Base-by-base conservation (phyloP, 2,113 vertebrate genomes). In the Cricetomys ansorgei region DNA sequence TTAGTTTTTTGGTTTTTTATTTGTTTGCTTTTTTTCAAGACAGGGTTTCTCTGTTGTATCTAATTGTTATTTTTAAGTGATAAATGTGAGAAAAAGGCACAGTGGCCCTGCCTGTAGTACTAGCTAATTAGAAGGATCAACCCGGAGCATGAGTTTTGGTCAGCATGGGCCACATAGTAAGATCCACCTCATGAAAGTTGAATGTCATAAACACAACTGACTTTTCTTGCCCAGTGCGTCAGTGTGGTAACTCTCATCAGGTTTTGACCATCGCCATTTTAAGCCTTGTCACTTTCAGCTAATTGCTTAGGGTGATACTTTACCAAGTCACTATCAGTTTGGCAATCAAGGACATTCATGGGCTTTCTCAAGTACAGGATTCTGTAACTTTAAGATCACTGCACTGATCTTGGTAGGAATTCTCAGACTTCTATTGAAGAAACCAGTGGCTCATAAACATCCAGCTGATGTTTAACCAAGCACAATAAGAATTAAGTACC, bases 391-490 rank as follows among this genome's bases (percentile, higher is more conserved):
- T 53, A 75, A 83, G 77, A 23, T 13, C 10, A 2, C 50, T 55
- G 64, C 75, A 1, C 1, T 72, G n/a, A 13, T 5, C 75, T 50
- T 40, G 10, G 45, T 37, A 45, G 88, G 27, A 73, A 89, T 89
- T 89, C 43, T 55, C 16, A 72, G 57, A 4, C 37, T 15, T 29
- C 16, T 81, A 25, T 5, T 73, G 45, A 94, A 83, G 43, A 83
- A 65, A 53, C 43, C 70, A 29, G 45, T 16, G 43, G 50, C 75
- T 87, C 45, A 31, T 59, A 59, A 93, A 70, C 45, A 67, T 21
- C 43, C 43, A 64, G 55, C n/a, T 89, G 67, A 94, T 94, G 67
- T 83, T 94, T 89, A 94, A 94, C 69, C 2, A 65, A 75, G n/a
- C 57, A 50, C 45, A n/a, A 7, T 13, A n/a, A 88, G 64, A 81